phyloP scores from a whole-genome alignment of 2,888 invertebrate genomes.

The Bruchidius siliquastri region DNA sequence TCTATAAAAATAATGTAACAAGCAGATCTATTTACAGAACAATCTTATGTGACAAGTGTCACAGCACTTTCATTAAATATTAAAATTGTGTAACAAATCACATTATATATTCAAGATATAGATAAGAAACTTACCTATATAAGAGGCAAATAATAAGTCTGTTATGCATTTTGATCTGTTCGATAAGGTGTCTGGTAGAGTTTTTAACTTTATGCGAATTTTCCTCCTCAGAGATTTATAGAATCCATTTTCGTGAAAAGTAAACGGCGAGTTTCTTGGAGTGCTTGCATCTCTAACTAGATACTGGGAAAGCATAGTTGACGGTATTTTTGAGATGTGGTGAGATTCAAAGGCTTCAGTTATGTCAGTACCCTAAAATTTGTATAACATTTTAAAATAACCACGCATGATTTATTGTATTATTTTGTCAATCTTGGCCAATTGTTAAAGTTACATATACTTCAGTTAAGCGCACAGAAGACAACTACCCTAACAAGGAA shows the following conservation, averaged over 20 bases:
- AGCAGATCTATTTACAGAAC: neutral
- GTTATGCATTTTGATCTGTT: slow-evolving; percentile 43
- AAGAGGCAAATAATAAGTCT: slow-evolving; percentile 39
- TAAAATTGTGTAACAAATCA: neutral
- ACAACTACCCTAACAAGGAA: too few relatives aligned
- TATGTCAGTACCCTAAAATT: slow-evolving; percentile 65
- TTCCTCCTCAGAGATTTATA: slow-evolving; percentile 62
- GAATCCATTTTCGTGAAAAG: slow-evolving; percentile 69
- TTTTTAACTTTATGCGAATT: slow-evolving; percentile 53
- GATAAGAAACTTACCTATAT: slow-evolving; percentile 17
- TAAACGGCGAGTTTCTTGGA: slow-evolving; percentile 65
- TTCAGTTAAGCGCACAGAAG: too few relatives aligned
- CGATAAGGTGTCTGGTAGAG: slow-evolving; percentile 45
- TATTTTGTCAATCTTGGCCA: too few relatives aligned
- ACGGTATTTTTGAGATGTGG: slow-evolving; percentile 57
- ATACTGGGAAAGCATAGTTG: slow-evolving; percentile 58
- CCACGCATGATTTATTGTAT: too few relatives aligned
- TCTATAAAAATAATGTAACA: neutral
- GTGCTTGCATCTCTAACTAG: slow-evolving; percentile 58
- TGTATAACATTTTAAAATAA: neutral
- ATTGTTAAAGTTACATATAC: too few relatives aligned
- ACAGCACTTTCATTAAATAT: too few relatives aligned
- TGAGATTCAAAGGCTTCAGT: slow-evolving; percentile 74
- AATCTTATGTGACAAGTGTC: too few relatives aligned
- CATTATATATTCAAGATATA: neutral